phyloP scores from a whole-genome alignment of 2,113 vertebrate species.

The Chamaea fasciata region DNA sequence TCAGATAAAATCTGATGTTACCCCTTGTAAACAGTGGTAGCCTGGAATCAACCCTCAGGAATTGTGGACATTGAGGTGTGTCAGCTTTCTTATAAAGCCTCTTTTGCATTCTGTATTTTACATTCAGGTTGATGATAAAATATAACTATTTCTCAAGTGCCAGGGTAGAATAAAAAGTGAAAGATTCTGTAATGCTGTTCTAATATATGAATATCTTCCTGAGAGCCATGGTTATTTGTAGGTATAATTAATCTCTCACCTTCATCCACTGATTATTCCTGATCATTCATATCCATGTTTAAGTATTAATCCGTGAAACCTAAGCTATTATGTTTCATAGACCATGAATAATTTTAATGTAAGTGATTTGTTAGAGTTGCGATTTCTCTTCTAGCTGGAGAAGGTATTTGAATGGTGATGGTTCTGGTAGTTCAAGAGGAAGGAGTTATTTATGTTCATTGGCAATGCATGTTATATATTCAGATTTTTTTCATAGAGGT shows the following conservation, averaged over 20 bases:
- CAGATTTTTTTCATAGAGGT: not conserved
- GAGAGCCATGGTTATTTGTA: not conserved
- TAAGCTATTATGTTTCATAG: not conserved
- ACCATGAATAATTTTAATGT: not conserved
- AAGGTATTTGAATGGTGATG: not conserved
- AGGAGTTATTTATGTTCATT: not conserved
- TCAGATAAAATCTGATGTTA: not conserved
- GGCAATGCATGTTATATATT: not conserved
- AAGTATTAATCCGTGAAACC: not conserved
- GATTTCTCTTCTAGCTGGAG: not conserved
- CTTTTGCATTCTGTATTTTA: not conserved
- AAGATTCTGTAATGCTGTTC: not conserved
- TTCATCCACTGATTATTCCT: not conserved
- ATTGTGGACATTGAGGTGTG: not conserved
- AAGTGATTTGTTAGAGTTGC: not conserved
- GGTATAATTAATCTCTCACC: not conserved
- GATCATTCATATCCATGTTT: not conserved
- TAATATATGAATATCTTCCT: not conserved
- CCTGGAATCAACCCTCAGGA: not conserved
- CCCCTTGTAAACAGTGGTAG: not conserved
- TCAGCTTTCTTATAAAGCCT: not conserved
- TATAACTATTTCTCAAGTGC: not conserved
- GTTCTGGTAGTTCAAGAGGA: not conserved
- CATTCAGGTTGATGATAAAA: not conserved
- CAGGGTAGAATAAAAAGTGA: not conserved